Base-by-base conservation (phyloP, 2,113 vertebrate species). In the Microcebus lehilahytsara region DNA sequence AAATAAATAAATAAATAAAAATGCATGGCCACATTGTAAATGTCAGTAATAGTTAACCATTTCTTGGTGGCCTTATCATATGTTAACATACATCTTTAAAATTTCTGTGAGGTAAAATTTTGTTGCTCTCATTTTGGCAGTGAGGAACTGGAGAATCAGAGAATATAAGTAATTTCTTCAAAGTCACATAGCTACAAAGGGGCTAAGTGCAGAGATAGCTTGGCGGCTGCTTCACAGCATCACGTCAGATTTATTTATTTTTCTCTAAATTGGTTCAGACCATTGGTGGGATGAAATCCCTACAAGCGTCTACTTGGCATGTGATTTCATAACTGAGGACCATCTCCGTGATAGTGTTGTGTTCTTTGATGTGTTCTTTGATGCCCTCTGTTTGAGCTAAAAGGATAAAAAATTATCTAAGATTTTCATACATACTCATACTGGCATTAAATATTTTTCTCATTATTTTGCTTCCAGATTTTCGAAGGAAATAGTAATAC, bases 401-500 rank as follows among this genome's bases (percentile, higher is more conserved):
- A 77, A 95, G 14, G 10, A 46, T 23, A 9, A 30, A 64, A 53
- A 80, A 66, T 49, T 30, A 62, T 32, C 30, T 87, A 58, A 85
- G 42, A 60, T 77, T 83, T 97, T n/a, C 72, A 78, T 78, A 32
- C 13, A 12, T 19, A 42, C 42, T 34, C 72, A 27, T 60, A 46
- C 20, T 23, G 78, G 67, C 69, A 89, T n/a, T 97, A 60, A 97
- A 60, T 8, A 10, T 58, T 53, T 53, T 90, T 53, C 95, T 90
- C 90, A 96, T 14, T 14, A 95, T 74, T 96, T 97, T 97, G 34
- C 88, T 98, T 98, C 19, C 98, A 99, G 99, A 98, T 98, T 75
- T 99, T 99, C 84, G 14, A 81, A 27, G 99, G 99, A 93, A 99
- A 99, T 80, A 98, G 87, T 11, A 98, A 99, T 91, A 98, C 98